Evolutionary conservation across 2,113 vertebrate species (phyloP), one percentile per base, ranked within the genome.

Genomic region (Cariama cristata): DNA sequence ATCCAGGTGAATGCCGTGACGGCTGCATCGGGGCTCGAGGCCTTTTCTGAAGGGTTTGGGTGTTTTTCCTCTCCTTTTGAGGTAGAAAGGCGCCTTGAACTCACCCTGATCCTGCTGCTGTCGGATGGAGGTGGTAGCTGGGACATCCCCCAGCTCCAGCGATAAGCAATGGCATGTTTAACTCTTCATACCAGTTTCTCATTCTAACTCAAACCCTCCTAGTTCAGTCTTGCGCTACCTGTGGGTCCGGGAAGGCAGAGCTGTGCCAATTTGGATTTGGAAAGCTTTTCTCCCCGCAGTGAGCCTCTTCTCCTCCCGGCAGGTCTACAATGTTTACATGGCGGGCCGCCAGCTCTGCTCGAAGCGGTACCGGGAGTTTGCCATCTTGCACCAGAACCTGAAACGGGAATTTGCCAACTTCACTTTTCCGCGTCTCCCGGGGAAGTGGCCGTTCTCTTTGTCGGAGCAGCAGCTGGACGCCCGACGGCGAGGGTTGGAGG

Each of bases 301-400:
- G 66, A 58, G 14, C 42, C 24, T 28, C 14, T 32, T 8, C 19
- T 63, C 42, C 24, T 64, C 77, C 17, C 38, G 20, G 14, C 45
- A 99, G 99, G 99, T 99, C 11, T 99, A 99, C 97, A 99, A 99
- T 24, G 99, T 99, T 86, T 99, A 99, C 98, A 99, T 99, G 99
- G 99, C 99, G 0, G 99, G 99, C 6, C 97, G 99, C 30, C 99
- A 99, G 98, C 98, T 99, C 59, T 99, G 99, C 97, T 99, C 99
- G 42, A 99, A 99, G 96, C 98, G 99, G 26, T 99, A 99, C 98
- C 98, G 99, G 6, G 99, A 99, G 58, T 99, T 99, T 38, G 98
- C 99, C 94, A 99, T 99, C 96, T 97, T 99, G 56, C 98, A 99
- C 97, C 99, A 99, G 98, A 99, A 99, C 98, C 98, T 99, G 74